Evolutionary conservation across 2,797 vertebrate species (phyloP), one percentile per base, ranked within the genome.

Genomic region (Cirrhinus mrigala): DNA sequence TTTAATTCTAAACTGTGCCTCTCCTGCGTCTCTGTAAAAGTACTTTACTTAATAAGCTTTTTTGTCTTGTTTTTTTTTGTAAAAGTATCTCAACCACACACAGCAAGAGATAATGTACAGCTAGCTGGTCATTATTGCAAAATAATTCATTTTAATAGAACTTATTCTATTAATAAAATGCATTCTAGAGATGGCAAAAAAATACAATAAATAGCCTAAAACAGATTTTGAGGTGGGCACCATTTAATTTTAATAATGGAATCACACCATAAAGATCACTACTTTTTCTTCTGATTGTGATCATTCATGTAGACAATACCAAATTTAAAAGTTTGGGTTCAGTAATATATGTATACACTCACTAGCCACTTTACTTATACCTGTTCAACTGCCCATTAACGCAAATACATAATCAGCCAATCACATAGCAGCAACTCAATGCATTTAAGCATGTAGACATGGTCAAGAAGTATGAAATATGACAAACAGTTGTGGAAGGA

Each of bases 1-100:
- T 56, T 73, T 85, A 79, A 71, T 85, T 85, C 76, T 2, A n/a
- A 84, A 71, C 64, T 24, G 11, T 40, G 37, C 33, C n/a, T 60
- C 33, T 70, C 37, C 50, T 29, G 48, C n/a, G 15, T 24, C 75
- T 48, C 16, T 33, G 64, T 75, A 69, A 6, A 44, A 46, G 50
- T 37, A 27, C 16, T 76, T 64, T 66, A 37, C 44, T 75, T 68
- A 69, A 77, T 48, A 24, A 56, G 24, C 20, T 11, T 20, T 29
- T 37, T 81, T 75, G 37, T 66, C 44, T 83, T 27, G 27, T 24
- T 76, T 76, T 54, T 75, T 52, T n/a, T 46, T 18, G 20, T 56
- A 76, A 37, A 58, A 37, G 33, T 60, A 62, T 78, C 9, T 60
- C 33, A 37, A n/a, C 12, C 14, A 12, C 12, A 56, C 29, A n/a